phyloP scores from a whole-genome alignment of 2,888 invertebrate species.

The Melanchra persicariae region DNA sequence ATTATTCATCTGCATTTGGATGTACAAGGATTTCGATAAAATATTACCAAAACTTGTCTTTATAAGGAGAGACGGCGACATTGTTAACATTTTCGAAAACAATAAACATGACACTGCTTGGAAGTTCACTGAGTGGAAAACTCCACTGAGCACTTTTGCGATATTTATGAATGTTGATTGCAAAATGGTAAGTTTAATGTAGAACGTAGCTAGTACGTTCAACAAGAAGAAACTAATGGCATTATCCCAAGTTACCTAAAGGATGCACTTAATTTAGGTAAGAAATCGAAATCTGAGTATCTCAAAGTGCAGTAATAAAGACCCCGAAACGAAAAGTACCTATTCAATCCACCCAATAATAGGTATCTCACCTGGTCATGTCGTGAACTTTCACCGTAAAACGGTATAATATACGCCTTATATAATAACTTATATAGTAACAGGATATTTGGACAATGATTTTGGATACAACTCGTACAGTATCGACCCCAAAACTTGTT shows the following conservation, averaged over 20 bases:
- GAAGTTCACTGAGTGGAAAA: conserved; percentile 19
- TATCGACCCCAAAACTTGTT: conserved; percentile 32
- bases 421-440: conserved; percentile 13
- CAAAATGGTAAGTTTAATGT: conserved; percentile 3
- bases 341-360: neutral
- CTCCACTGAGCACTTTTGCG: neutral
- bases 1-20: conserved; percentile 58
- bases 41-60: conserved; percentile 41
- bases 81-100: conserved; percentile 45
- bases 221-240: neutral
- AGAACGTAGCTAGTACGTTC: neutral
- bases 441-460: conserved; percentile 26
- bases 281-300: neutral
- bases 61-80: conserved; percentile 45
- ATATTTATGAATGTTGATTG: conserved; percentile 25
- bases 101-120: conserved; percentile 23
- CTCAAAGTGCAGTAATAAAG: neutral
- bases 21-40: conserved; percentile 55
- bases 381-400: neutral
- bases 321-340: neutral
- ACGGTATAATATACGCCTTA: conserved; percentile 17
- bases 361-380: neutral
- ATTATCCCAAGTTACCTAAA: neutral
- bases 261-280: neutral
- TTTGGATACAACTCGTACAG: conserved; percentile 17